Evolutionary conservation across 2,888 invertebrate genomes (phyloP).

Genomic region (Athalia cordata): DNA sequence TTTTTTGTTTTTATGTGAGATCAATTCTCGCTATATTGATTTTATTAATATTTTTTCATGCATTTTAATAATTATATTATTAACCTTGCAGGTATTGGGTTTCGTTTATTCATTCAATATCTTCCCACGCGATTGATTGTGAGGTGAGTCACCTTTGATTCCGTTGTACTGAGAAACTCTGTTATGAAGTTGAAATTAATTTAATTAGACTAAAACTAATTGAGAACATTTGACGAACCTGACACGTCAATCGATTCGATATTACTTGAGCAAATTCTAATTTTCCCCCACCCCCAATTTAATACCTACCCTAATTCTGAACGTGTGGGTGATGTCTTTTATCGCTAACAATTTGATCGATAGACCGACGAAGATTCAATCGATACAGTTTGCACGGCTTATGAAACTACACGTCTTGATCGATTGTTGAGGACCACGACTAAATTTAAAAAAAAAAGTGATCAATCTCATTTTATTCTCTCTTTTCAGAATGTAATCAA

Average conservation of each 20-base stretch:
- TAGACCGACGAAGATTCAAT: conserved; percentile 20
- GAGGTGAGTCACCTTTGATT: not conserved
- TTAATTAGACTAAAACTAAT: conserved; percentile 13
- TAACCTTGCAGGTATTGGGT: too few species aligned
- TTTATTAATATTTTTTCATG: too few species aligned
- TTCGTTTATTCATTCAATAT: too few species aligned
- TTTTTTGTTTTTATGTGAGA: too few species aligned
- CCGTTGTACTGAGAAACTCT: not conserved
- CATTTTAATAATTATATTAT: too few species aligned
- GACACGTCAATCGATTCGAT: conserved; percentile 9
- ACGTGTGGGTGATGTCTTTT: not conserved
- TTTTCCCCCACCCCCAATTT: too few species aligned
- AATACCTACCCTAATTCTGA: not conserved
- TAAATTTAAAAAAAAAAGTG: not conserved
- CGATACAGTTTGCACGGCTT: not conserved
- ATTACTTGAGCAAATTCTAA: conserved; percentile 2
- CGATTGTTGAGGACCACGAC: not conserved
- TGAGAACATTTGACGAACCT: conserved; percentile 22
- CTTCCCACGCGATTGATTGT: too few species aligned
- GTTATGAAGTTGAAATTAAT: conserved; percentile 8
- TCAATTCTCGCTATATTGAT: too few species aligned
- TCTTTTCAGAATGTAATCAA: too few species aligned
- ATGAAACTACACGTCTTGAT: too few species aligned
- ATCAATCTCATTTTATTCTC: too few species aligned
- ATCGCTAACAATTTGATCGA: conserved; percentile 22